Evolutionary conservation across 2,113 vertebrate species (phyloP).

Genomic region (Eleginops maclovinus): DNA sequence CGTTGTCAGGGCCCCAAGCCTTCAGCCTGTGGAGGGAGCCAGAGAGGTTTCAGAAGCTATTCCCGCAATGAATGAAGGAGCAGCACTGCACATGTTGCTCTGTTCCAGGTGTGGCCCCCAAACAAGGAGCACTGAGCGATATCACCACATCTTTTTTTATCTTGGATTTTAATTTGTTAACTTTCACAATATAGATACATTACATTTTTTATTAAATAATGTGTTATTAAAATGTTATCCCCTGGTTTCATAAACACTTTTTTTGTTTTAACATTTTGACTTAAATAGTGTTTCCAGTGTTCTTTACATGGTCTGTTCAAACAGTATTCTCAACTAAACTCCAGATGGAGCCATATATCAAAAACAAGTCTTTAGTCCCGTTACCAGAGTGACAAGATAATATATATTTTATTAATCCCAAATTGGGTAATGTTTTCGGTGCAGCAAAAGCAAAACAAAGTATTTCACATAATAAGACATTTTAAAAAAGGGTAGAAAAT

Average conservation of each 20-base stretch:
- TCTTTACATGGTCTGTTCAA: neutral
- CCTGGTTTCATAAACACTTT: neutral
- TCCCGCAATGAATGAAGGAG: constrained; percentile 50
- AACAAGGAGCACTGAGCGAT: constrained; percentile 29
- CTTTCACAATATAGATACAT: constrained; percentile 16
- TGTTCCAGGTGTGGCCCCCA: constrained; percentile 47
- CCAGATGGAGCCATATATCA: constrained; percentile 41
- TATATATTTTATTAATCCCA: too few species aligned
- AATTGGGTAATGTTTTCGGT: too few species aligned
- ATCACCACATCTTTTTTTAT: constrained; percentile 4
- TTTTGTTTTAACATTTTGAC: neutral
- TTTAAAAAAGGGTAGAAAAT: too few species aligned
- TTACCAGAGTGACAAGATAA: neutral
- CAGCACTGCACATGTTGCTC: constrained; percentile 14
- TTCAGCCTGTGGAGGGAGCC: constrained; percentile 67
- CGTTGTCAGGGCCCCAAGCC: constrained; percentile 82
- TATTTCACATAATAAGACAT: too few species aligned
- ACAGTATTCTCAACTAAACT: neutral
- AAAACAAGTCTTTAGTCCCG: neutral
- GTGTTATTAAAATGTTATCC: constrained; percentile 16
- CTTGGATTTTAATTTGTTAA: constrained; percentile 37
- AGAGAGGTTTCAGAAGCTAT: constrained; percentile 61
- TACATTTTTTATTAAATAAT: neutral
- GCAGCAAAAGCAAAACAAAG: too few species aligned
- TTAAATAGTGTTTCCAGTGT: neutral